phyloP scores from a whole-genome alignment of 2,888 invertebrate genomes.

The Teleiodes luculella region DNA sequence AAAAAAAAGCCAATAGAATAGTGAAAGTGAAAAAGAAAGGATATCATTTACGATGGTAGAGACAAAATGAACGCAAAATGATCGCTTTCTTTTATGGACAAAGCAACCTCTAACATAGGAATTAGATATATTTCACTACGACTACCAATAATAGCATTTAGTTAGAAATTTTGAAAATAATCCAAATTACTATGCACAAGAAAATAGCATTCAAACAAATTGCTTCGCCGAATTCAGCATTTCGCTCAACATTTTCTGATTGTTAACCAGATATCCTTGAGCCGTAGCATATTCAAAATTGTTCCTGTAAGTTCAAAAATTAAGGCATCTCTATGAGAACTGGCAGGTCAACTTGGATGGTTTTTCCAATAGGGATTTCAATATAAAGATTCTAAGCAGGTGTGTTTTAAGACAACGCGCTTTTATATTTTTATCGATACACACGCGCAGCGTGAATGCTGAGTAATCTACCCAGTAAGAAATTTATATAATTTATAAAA shows the following conservation, averaged over 20 bases:
- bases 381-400: conserved; percentile 74
- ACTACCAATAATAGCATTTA: too few species aligned
- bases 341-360: conserved; percentile 46
- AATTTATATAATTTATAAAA: not conserved
- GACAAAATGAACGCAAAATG: too few species aligned
- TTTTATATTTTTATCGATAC: conserved; percentile 27
- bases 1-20: too few species aligned
- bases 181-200: conserved; percentile 4
- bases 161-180: not conserved
- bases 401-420: conserved; percentile 67
- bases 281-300: conserved; percentile 28
- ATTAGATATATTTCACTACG: too few species aligned
- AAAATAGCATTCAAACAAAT: conserved; percentile 9
- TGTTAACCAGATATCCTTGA: conserved; percentile 36
- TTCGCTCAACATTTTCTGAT: conserved; percentile 41
- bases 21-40: too few species aligned
- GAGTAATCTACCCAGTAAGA: not conserved
- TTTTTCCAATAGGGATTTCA: conserved; percentile 53
- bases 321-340: conserved; percentile 41
- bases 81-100: too few species aligned
- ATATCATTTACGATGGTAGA: too few species aligned
- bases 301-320: conserved; percentile 28
- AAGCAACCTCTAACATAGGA: too few species aligned
- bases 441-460: not conserved
- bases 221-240: conserved; percentile 17